Conservation (phyloP, 2,888 invertebrate species). For the Dromius quadrimaculatus region DNA sequence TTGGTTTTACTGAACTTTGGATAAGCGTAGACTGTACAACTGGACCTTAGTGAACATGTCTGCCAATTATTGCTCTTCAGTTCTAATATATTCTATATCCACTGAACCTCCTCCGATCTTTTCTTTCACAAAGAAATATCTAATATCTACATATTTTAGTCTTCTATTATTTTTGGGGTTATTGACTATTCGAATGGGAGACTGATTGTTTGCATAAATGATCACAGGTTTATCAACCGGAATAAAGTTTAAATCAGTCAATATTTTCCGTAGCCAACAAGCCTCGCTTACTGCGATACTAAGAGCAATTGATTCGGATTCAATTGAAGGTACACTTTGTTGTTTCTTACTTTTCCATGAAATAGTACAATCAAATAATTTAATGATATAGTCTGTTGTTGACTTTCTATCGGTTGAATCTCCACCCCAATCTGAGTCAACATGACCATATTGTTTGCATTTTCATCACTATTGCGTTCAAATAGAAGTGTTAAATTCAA, state of each 20-base stretch:
- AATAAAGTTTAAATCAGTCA: background rate
- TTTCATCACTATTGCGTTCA: too few species aligned
- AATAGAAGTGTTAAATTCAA: too few species aligned
- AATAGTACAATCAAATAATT: too few species aligned
- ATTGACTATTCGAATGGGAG: slow-evolving; percentile 49
- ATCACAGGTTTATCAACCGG: slow-evolving; percentile 20
- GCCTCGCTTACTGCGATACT: slow-evolving; percentile 35
- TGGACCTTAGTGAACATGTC: slow-evolving; percentile 53
- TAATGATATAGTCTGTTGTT: too few species aligned
- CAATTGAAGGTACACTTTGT: slow-evolving; percentile 47
- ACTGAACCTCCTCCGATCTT: slow-evolving; percentile 49
- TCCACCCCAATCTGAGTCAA: too few species aligned
- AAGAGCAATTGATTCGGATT: slow-evolving; percentile 44
- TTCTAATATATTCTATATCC: slow-evolving; percentile 43
- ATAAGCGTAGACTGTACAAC: too few species aligned
- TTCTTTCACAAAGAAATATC: slow-evolving; percentile 53
- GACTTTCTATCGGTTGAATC: too few species aligned
- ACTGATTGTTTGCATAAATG: slow-evolving; percentile 54
- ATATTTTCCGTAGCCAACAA: slow-evolving; percentile 41
- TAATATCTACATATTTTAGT: slow-evolving; percentile 54
- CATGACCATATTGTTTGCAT: too few species aligned
- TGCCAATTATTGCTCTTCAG: slow-evolving; percentile 53
- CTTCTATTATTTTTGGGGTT: slow-evolving; percentile 52
- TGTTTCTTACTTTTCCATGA: too few species aligned
- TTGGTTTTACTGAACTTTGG: too few species aligned